phyloP scores from a whole-genome alignment of 64 coral and sea anemone species.

The Stichodactyla helianthus region DNA sequence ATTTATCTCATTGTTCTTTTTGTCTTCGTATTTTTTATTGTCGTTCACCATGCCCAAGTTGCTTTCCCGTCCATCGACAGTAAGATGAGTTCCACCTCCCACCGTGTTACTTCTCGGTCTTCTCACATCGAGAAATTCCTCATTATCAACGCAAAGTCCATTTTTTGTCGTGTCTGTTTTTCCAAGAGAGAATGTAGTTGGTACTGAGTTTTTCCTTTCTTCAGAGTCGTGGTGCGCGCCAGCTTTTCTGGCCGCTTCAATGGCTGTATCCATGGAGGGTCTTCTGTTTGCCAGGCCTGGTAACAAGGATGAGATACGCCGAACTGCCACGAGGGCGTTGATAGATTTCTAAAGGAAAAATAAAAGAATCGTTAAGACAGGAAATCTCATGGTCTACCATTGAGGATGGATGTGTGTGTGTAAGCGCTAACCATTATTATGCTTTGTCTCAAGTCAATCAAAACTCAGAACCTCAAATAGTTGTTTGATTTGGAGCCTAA shows the following conservation, averaged over 20 bases:
- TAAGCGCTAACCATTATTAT: no score
- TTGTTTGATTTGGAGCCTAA: no score
- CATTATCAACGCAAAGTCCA: background rate
- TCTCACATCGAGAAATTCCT: background rate
- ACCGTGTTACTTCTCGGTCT: conserved; percentile 5
- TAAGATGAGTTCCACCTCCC: background rate
- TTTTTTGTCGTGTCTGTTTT: conserved; percentile 5
- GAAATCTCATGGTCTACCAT: no score
- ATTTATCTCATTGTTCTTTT: conserved; percentile 2
- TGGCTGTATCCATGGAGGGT: conserved; percentile 72
- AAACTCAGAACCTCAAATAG: no score
- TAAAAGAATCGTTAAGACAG: no score
- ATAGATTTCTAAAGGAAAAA: conserved; percentile 74
- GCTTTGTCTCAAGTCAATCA: no score
- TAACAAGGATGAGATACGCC: conserved; percentile 68
- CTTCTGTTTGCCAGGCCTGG: conserved; percentile 33
- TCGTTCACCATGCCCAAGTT: background rate
- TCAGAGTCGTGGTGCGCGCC: background rate
- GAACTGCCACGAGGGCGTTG: conserved; percentile 75
- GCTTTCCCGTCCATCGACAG: background rate
- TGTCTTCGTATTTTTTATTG: background rate
- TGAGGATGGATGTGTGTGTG: no score
- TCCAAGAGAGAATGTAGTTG: background rate
- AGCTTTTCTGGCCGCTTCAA: conserved; percentile 30
- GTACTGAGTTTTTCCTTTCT: conserved; percentile 40